Evolutionary conservation across 2,888 invertebrate genomes (phyloP).

Genomic region (Erannis defoliaria): DNA sequence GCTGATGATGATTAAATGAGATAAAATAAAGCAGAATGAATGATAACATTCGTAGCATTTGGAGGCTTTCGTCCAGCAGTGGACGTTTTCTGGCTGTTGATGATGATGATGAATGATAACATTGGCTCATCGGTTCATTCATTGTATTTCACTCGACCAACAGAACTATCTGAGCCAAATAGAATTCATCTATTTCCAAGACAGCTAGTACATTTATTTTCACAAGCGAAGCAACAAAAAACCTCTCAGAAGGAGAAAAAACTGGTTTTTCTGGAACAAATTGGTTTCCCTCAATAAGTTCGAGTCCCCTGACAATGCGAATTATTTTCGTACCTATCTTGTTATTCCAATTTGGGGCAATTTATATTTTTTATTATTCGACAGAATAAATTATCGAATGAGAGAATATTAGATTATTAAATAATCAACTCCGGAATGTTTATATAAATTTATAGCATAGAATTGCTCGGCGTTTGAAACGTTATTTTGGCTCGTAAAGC

Average conservation of each 20-base stretch:
- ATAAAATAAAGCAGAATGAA: too few species aligned
- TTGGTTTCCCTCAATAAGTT: conserved; percentile 76
- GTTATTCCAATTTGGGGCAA: conserved; percentile 75
- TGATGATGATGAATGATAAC: too few species aligned
- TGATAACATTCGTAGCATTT: too few species aligned
- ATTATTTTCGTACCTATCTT: conserved; percentile 75
- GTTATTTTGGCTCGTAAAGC: conserved; percentile 33
- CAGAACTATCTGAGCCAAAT: conserved; percentile 35
- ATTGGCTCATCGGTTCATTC: too few species aligned
- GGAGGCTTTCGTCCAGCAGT: too few species aligned
- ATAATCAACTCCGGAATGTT: conserved; percentile 55
- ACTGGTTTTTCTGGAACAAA: conserved; percentile 64
- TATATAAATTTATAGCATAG: conserved; percentile 41
- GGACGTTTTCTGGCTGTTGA: too few species aligned
- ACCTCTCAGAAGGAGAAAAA: conserved; percentile 48
- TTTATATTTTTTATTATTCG: conserved; percentile 60
- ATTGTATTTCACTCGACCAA: background rate
- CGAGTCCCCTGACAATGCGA: conserved; percentile 75
- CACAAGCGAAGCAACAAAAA: conserved; percentile 36
- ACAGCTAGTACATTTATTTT: conserved; percentile 44
- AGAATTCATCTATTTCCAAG: conserved; percentile 33
- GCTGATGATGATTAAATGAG: too few species aligned
- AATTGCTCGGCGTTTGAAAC: conserved; percentile 22
- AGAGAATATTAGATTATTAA: conserved; percentile 55
- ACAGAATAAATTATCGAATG: conserved; percentile 53